phyloP scores from a whole-genome alignment of 64 coral and sea anemone species.

The Anthopleura sola region DNA sequence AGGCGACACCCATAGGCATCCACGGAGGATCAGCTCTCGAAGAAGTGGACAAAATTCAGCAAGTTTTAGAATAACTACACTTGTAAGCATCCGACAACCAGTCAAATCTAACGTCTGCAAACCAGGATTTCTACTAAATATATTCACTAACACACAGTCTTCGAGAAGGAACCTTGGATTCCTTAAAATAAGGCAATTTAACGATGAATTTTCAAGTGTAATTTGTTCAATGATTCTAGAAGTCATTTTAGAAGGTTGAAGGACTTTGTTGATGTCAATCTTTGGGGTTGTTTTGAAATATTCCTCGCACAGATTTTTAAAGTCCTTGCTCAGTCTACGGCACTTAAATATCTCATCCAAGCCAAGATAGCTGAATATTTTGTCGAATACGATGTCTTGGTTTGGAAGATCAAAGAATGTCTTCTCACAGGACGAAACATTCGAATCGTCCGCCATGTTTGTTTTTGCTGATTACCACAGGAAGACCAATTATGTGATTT shows the following conservation, averaged over 20 bases:
- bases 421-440: background rate
- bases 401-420: slow-evolving; percentile 17
- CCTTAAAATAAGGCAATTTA: background rate
- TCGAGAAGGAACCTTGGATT: slow-evolving; percentile 9
- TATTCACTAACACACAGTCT: background rate
- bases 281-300: background rate
- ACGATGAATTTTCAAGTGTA: background rate
- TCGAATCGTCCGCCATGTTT: slow-evolving; percentile 22
- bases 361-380: background rate
- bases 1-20: slow-evolving; percentile 11
- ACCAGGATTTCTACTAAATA: background rate
- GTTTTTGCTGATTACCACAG: slow-evolving; percentile 8
- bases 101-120: background rate
- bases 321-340: slow-evolving; percentile 9
- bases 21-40: background rate
- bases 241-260: background rate
- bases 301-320: slow-evolving; percentile 9
- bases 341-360: slow-evolving; percentile 23
- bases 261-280: background rate
- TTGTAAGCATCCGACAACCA: slow-evolving; percentile 11
- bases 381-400: background rate
- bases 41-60: slow-evolving; percentile 12
- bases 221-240: background rate
- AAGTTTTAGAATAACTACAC: slow-evolving; percentile 12
- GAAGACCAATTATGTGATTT: background rate